These are phyloP conservation scores for Dasypolia templi DNA, from an alignment of 2,888 invertebrate species.

Conservation along the genomic window DNA sequence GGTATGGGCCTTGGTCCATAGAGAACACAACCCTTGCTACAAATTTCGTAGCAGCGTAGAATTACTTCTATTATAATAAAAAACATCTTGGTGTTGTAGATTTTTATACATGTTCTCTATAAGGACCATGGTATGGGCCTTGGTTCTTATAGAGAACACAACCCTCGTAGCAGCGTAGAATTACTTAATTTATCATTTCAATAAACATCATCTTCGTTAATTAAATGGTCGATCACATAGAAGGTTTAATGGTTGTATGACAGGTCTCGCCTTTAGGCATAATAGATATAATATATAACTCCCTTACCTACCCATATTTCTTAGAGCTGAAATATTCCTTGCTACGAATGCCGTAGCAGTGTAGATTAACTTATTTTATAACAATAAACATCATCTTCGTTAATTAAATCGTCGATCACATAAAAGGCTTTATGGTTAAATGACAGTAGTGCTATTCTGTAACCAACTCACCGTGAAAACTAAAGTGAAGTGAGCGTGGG, in stretches of 20 bases:
- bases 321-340: neutral
- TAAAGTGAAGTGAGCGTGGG: too few species aligned
- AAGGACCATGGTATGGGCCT: too few species aligned
- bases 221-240: neutral
- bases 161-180: conserved; percentile 7
- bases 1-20: neutral
- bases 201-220: neutral
- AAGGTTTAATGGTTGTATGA: too few species aligned
- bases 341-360: conserved; percentile 16
- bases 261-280: neutral
- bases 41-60: conserved; percentile 10
- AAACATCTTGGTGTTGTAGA: neutral
- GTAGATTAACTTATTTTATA: neutral
- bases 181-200: neutral
- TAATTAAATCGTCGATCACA: too few species aligned
- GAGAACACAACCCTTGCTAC: conserved; percentile 9
- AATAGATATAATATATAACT: neutral
- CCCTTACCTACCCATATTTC: neutral
- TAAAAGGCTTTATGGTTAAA: neutral
- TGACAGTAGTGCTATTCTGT: too few species aligned
- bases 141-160: neutral
- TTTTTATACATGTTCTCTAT: too few species aligned
- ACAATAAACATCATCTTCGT: too few species aligned
- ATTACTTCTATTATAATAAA: neutral
- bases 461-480: too few species aligned